Base-by-base conservation (phyloP, 2,888 invertebrate genomes). In the Hemithea aestivaria region DNA sequence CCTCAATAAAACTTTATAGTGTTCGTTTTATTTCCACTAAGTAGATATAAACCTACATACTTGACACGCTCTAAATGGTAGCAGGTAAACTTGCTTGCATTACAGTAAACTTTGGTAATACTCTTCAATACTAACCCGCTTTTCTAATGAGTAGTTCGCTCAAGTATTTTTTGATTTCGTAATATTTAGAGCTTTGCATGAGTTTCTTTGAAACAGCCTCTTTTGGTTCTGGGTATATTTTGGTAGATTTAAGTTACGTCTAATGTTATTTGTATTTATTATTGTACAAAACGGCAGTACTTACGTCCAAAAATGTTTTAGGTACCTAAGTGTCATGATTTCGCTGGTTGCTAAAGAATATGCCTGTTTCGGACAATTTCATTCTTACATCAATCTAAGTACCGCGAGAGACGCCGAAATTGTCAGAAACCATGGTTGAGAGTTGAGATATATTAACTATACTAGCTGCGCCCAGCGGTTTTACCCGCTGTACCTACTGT, bases 151-250 rank as follows among this genome's bases (percentile, higher is more conserved):
- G 41, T 41, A 37, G 33, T 35, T 7, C 28, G 41, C 33, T 33
- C 36, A 29, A 32, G 21, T 36, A 24, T 2, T 40, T 23, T 30
- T 26, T 30, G 35, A 27, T 36, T 40, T 35, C 20, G 22, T 34
- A 34, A 30, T 33, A 34, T 38, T 65, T 51, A 58, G 16, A 52
- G 74, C 77, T 81, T 79, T 77, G 85, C 81, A 80, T 80, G 81
- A 65, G 62, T 58, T 66, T 51, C 49, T 72, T 74, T 76, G 82
- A 84, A 87, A 88, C 88, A 88, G 88, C 87, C 87, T 87, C 87
- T 85, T 87, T 87, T 85, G 82, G 82, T 81, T 76, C 63, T 56
- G 64, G 70, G 67, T 46, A 57, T 48, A 45, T 43, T 38, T 50
- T 47, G 32, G 35, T 49, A 48, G 51, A 53, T 35, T 25, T 44